Percentiles rank a stretch among this genome's conserved stretches.
Evolutionary conservation across 2,113 vertebrate species (phyloP).

Genomic region (Puma concolor): DNA sequence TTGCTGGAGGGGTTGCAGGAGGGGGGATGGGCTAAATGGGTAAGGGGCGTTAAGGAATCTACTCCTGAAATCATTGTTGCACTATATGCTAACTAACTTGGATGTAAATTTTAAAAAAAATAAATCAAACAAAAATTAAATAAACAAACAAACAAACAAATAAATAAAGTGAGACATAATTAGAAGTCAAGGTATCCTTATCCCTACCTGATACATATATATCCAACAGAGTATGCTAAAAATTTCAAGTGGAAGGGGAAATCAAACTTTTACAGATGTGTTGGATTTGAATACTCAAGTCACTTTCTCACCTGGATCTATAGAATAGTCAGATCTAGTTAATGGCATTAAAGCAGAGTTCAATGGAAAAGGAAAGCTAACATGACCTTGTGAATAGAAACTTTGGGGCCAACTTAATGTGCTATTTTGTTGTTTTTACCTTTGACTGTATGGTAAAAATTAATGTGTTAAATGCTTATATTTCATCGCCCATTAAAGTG

Average conservation of each 20-base stretch:
- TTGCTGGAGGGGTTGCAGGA: too few relatives aligned
- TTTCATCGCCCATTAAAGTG: slow-evolving; percentile 14
- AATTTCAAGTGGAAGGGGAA: neutral
- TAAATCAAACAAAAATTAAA: too few relatives aligned
- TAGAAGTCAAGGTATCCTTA: neutral
- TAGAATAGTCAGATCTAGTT: neutral
- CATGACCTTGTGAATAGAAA: neutral
- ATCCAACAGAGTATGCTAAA: neutral
- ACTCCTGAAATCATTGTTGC: too few relatives aligned
- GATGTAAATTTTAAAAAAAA: too few relatives aligned
- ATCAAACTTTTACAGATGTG: neutral
- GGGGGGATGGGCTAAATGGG: too few relatives aligned
- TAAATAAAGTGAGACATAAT: neutral
- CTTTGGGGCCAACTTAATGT: neutral
- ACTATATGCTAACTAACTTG: too few relatives aligned
- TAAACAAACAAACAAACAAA: too few relatives aligned
- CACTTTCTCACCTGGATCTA: neutral
- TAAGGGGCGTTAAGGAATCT: too few relatives aligned
- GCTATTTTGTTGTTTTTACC: neutral
- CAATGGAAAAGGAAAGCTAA: neutral
- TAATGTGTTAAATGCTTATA: neutral
- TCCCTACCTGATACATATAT: neutral
- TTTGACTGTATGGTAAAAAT: neutral
- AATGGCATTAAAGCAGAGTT: neutral
- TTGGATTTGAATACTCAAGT: neutral